A percentile compares a stretch with the other conserved stretches of the same genome.
Evolutionary conservation across 1,140 invertebrate genomes (phyloP).

Genomic region (Bombus superbus): DNA sequence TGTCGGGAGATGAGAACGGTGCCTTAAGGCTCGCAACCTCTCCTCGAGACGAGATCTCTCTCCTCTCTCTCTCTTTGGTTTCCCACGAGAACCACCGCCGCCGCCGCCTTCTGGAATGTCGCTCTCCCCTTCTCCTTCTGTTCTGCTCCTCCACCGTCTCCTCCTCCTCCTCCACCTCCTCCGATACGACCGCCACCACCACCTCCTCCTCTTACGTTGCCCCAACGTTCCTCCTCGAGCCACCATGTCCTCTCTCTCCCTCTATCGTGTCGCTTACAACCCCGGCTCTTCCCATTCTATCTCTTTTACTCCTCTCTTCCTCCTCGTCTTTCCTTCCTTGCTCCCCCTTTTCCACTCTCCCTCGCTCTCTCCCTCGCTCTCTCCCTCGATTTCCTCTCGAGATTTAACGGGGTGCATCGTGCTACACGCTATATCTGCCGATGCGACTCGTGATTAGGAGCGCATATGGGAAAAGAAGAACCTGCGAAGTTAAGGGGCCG

Average conservation of each 20-base stretch:
- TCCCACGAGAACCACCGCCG: constrained; percentile 82
- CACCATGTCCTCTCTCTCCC: constrained; percentile 14
- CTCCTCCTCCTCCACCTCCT: constrained; percentile 49
- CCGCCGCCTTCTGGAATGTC: constrained; percentile 83
- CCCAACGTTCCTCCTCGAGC: constrained; percentile 44
- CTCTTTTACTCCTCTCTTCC: constrained; percentile 50
- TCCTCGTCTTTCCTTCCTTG: constrained; percentile 51
- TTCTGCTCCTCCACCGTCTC: constrained; percentile 59
- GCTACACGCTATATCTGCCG: constrained; percentile 35
- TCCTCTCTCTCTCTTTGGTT: constrained; percentile 79
- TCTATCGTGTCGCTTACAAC: constrained; percentile 40
- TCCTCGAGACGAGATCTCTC: constrained; percentile 68
- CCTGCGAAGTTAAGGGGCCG: constrained; percentile 10
- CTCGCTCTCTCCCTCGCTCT: constrained; percentile 45
- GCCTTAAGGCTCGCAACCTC: constrained; percentile 73
- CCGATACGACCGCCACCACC: constrained; percentile 48
- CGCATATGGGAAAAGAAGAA: constrained; percentile 43
- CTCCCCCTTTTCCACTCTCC: constrained; percentile 34
- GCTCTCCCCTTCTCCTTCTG: constrained; percentile 78
- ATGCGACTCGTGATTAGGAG: constrained; percentile 50
- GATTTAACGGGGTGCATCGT: constrained; percentile 62
- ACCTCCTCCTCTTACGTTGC: constrained; percentile 47
- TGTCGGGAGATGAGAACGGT: constrained; percentile 76
- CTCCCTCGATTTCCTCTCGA: constrained; percentile 50
- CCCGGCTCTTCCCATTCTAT: constrained; percentile 44